These are phyloP conservation scores for Aspidiotus destructor DNA, from an alignment of 2,888 invertebrate species.

Conservation along the genomic window DNA sequence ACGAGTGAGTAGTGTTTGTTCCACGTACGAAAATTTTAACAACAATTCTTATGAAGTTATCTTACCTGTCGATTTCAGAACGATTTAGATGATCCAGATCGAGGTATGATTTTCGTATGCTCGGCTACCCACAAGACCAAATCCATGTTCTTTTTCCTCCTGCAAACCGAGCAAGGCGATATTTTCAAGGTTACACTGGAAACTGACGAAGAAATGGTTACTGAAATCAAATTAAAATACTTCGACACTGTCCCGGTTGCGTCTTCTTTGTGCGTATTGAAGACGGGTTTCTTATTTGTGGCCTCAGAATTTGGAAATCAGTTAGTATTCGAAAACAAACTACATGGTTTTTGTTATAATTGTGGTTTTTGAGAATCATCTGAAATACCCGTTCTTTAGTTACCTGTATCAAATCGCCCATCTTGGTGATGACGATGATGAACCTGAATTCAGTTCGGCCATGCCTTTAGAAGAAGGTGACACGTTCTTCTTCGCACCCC, in stretches of 20 bases:
- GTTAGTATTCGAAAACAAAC: constrained; percentile 55
- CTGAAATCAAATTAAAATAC: constrained; percentile 96
- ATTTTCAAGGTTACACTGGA: constrained; percentile 95
- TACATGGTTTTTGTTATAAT: constrained; percentile 18
- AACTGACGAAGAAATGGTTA: constrained; percentile 95
- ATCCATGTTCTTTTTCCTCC: constrained; percentile 98
- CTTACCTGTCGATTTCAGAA: constrained; percentile 48
- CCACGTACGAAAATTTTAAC: background rate
- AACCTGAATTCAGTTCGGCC: constrained; percentile 95
- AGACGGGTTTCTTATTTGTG: constrained; percentile 96
- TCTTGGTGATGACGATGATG: constrained; percentile 97
- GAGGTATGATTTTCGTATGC: constrained; percentile 98
- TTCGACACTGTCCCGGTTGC: constrained; percentile 99
- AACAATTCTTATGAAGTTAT: background rate
- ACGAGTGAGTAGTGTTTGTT: constrained; percentile 46
- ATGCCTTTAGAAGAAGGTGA: constrained; percentile 98
- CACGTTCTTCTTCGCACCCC: constrained; percentile 96
- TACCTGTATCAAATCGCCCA: constrained; percentile 98
- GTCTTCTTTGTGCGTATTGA: constrained; percentile 91
- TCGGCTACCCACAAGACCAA: constrained; percentile 99
- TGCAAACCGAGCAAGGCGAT: constrained; percentile 97
- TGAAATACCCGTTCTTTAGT: constrained; percentile 46
- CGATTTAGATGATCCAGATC: constrained; percentile 96
- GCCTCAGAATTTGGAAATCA: constrained; percentile 99
- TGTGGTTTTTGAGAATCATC: background rate